Percentiles rank a stretch among this genome's conserved stretches.
phyloP scores from a whole-genome alignment of 2,888 invertebrate species.

The Panopea generosa region DNA sequence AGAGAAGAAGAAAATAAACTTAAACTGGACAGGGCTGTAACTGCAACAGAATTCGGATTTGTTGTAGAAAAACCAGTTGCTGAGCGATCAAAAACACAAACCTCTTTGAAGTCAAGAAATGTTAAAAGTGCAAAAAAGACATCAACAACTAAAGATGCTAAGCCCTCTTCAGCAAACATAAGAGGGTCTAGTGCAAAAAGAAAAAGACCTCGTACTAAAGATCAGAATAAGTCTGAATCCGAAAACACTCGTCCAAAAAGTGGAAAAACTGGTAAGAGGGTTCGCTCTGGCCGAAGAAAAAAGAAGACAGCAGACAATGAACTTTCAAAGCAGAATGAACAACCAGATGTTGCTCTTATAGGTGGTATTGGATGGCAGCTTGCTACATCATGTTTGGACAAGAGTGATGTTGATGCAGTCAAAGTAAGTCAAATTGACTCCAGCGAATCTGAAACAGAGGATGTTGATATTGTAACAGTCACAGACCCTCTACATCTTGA shows the following conservation, averaged over 20 bases:
- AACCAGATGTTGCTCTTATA: conserved; percentile 76
- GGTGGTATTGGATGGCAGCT: conserved; percentile 82
- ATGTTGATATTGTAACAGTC: conserved; percentile 14
- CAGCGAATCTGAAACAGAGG: conserved; percentile 67
- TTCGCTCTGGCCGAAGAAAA: conserved; percentile 69
- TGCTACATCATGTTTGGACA: conserved; percentile 75
- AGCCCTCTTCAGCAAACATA: conserved; percentile 68
- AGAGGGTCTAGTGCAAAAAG: conserved; percentile 58
- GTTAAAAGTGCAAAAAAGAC: conserved; percentile 69
- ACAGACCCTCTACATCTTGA: conserved; percentile 28
- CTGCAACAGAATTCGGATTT: conserved; percentile 69
- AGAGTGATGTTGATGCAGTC: conserved; percentile 72
- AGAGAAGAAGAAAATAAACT: conserved; percentile 42
- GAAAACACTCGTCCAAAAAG: conserved; percentile 70
- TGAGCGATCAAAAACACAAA: conserved; percentile 71
- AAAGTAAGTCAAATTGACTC: conserved; percentile 64
- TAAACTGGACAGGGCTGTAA: conserved; percentile 51
- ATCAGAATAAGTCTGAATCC: conserved; percentile 66
- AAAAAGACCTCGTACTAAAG: conserved; percentile 68
- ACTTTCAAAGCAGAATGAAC: conserved; percentile 65
- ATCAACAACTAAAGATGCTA: conserved; percentile 57
- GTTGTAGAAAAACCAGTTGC: conserved; percentile 64
- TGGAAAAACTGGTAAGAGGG: conserved; percentile 69
- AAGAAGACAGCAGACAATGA: conserved; percentile 63
- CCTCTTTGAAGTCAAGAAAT: conserved; percentile 59